Conservation (phyloP, 2,797 vertebrate species). For the Smutsia gigantea region DNA sequence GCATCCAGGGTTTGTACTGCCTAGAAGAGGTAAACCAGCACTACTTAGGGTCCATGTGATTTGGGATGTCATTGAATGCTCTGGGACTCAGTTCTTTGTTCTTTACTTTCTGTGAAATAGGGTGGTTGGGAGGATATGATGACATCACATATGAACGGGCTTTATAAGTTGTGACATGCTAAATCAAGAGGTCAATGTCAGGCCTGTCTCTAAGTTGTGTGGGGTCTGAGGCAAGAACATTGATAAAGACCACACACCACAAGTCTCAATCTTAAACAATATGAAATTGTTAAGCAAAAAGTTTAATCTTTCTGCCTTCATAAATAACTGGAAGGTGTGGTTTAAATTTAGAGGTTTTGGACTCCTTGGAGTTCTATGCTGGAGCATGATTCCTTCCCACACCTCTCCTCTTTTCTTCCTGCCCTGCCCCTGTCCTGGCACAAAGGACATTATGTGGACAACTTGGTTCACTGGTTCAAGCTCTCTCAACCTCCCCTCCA, state of each 20-base stretch:
- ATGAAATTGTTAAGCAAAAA: not conserved
- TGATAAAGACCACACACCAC: not conserved
- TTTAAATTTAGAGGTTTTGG: constrained; percentile 11
- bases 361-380: not conserved
- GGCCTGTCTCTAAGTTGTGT: not conserved
- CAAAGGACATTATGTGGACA: not conserved
- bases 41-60: not conserved
- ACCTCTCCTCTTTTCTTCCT: not conserved
- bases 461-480: not conserved
- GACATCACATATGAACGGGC: not conserved
- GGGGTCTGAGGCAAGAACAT: not conserved
- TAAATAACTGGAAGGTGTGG: not conserved
- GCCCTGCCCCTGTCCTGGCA: not conserved
- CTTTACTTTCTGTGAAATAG: not conserved
- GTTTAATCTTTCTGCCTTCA: not conserved
- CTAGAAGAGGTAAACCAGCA: not conserved
- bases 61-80: not conserved
- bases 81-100: not conserved
- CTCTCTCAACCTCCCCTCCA: not conserved
- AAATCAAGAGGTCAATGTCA: not conserved
- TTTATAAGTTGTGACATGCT: not conserved
- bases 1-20: not conserved
- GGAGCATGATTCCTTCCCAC: not conserved
- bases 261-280: not conserved
- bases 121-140: not conserved